Percentiles rank a stretch among this genome's conserved stretches.
These are phyloP conservation scores for Drosophila testacea DNA, from an alignment of 2,888 invertebrate genomes.

Conservation along the genomic window DNA sequence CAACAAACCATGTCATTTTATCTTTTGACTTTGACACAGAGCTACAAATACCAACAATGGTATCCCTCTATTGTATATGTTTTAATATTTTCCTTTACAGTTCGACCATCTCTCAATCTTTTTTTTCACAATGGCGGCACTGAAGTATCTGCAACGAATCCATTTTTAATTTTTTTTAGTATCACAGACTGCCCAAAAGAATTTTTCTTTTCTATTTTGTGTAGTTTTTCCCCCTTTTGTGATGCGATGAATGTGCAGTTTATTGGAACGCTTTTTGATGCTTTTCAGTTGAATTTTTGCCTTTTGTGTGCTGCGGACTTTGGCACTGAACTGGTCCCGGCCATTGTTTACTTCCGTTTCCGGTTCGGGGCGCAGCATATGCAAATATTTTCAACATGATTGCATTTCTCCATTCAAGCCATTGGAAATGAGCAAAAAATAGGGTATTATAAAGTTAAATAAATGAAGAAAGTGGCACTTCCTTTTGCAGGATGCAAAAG, in stretches of 20 bases:
- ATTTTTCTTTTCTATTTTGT: slow-evolving; percentile 4
- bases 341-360: slow-evolving; percentile 79
- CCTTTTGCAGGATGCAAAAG: background rate
- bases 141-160: slow-evolving; percentile 18
- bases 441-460: background rate
- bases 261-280: slow-evolving; percentile 39
- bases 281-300: slow-evolving; percentile 37
- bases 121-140: slow-evolving; percentile 6
- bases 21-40: background rate
- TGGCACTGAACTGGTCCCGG: slow-evolving; percentile 28
- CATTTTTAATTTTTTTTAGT: slow-evolving; percentile 8
- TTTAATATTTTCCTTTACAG: background rate
- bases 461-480: background rate
- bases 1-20: background rate
- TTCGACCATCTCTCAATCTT: background rate
- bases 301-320: slow-evolving; percentile 31
- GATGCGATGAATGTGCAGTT: slow-evolving; percentile 37
- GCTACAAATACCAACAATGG: background rate
- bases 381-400: slow-evolving; percentile 75
- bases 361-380: slow-evolving; percentile 57
- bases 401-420: slow-evolving; percentile 68
- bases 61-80: background rate
- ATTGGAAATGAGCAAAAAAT: slow-evolving; percentile 2
- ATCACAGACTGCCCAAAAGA: background rate
- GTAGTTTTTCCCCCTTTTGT: slow-evolving; percentile 7